phyloP scores from a whole-genome alignment of 2,888 invertebrate genomes.

The Gari tellinella region DNA sequence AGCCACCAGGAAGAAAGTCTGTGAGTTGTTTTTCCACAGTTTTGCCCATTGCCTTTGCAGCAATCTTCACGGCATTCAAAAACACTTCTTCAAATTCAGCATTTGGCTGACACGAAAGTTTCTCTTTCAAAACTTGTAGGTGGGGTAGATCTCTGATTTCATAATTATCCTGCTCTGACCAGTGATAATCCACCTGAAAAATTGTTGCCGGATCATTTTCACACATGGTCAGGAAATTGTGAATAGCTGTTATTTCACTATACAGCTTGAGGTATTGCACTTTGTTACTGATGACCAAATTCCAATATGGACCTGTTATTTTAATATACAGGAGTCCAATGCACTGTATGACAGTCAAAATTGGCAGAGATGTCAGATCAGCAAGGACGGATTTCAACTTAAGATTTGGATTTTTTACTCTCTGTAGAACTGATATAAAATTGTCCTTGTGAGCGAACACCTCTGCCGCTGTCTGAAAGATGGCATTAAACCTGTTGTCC shows the following conservation, averaged over 20 bases:
- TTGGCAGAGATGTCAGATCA: slow-evolving; percentile 24
- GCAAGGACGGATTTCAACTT: slow-evolving; percentile 36
- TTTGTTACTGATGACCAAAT: slow-evolving; percentile 15
- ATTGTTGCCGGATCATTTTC: background rate
- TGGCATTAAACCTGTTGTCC: slow-evolving; percentile 54
- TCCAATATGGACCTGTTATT: slow-evolving; percentile 59
- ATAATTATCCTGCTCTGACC: background rate
- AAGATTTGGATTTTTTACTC: slow-evolving; percentile 38
- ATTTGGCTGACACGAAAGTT: too few species aligned
- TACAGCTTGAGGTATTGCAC: slow-evolving; percentile 46
- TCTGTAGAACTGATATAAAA: slow-evolving; percentile 17
- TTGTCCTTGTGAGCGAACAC: slow-evolving; percentile 39
- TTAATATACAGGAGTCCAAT: slow-evolving; percentile 41
- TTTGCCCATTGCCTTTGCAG: too few species aligned
- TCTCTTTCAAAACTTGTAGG: too few species aligned
- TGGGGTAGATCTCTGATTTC: too few species aligned
- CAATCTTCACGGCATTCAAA: too few species aligned
- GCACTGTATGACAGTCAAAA: slow-evolving; percentile 33
- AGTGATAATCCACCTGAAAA: background rate
- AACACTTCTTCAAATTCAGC: too few species aligned
- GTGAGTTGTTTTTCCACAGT: slow-evolving; percentile 39
- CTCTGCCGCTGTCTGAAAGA: slow-evolving; percentile 14
- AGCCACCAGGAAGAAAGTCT: slow-evolving; percentile 55
- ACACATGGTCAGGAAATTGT: slow-evolving; percentile 14
- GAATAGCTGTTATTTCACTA: slow-evolving; percentile 15